Conservation (phyloP, 2,113 vertebrate species). For the Platichthys flesus region DNA sequence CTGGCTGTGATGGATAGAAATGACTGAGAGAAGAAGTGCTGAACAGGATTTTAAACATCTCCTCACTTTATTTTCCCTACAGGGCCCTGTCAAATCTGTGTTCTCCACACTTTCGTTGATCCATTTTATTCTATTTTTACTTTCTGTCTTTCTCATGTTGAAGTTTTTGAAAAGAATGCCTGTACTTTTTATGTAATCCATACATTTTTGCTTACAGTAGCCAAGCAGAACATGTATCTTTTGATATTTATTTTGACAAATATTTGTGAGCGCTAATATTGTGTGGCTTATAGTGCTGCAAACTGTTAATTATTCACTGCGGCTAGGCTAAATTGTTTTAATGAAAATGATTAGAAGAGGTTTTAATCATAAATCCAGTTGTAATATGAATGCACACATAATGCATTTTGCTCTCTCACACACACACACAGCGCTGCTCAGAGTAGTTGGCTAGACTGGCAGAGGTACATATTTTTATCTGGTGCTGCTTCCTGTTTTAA, state of each 20-base stretch:
- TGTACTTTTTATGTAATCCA: conserved; percentile 62
- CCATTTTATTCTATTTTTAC: conserved; percentile 29
- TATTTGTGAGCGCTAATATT: conserved; percentile 64
- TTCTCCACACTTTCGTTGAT: conserved; percentile 29
- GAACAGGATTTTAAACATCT: conserved; percentile 13
- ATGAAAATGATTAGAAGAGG: conserved; percentile 28
- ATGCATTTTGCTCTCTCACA: conserved; percentile 28
- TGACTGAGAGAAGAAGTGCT: conserved; percentile 1
- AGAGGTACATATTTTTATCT: conserved; percentile 19
- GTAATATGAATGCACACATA: conserved; percentile 12
- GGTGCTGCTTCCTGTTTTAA: conserved; percentile 53
- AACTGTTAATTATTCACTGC: conserved; percentile 58
- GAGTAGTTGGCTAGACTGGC: conserved; percentile 2
- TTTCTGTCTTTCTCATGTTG: conserved; percentile 28
- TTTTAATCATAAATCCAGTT: conserved; percentile 42
- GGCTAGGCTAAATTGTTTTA: conserved; percentile 51
- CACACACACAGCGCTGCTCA: background rate
- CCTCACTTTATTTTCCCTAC: conserved; percentile 11
- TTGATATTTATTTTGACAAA: conserved; percentile 77
- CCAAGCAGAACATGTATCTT: conserved; percentile 61
- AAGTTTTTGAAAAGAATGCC: conserved; percentile 18
- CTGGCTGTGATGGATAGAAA: conserved; percentile 29
- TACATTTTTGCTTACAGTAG: conserved; percentile 63
- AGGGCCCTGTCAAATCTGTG: background rate
- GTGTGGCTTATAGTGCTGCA: conserved; percentile 59